A percentile compares a stretch with the other conserved stretches of the same genome.
These are phyloP conservation scores for Brachyalestes nurse DNA, from an alignment of 2,797 vertebrate species.

Conservation along the genomic window DNA sequence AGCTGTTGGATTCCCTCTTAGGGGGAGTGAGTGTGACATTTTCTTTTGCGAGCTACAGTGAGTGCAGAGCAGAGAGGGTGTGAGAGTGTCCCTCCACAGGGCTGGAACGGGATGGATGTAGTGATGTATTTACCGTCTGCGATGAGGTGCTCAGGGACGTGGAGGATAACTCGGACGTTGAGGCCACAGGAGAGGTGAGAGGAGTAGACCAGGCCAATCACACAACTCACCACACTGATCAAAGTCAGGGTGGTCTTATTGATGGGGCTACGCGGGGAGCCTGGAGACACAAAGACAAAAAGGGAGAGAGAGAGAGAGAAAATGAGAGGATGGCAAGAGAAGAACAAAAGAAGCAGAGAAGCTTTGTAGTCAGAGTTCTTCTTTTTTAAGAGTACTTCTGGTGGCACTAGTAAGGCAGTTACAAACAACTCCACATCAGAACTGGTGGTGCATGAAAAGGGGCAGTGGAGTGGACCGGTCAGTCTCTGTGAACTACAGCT, in stretches of 20 bases:
- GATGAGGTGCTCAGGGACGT: conserved; percentile 96
- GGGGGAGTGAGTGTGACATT: conserved; percentile 38
- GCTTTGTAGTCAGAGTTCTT: conserved; percentile 36
- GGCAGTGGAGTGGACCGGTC: conserved; percentile 64
- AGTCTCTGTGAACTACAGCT: conserved; percentile 61
- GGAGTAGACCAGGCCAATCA: conserved; percentile 91
- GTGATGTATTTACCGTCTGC: conserved; percentile 86
- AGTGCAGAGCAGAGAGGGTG: background rate
- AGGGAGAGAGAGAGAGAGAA: conserved; percentile 28
- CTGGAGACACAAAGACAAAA: conserved; percentile 62
- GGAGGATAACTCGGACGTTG: conserved; percentile 91
- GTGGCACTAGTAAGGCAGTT: conserved; percentile 53
- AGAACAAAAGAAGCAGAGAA: conserved; percentile 23
- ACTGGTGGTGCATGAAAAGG: conserved; percentile 66
- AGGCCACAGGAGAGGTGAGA: conserved; percentile 93
- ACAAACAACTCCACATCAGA: conserved; percentile 65
- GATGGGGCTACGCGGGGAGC: conserved; percentile 94
- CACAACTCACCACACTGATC: conserved; percentile 94
- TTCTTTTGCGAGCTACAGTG: conserved; percentile 22
- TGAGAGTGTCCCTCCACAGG: background rate
- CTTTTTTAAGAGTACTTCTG: conserved; percentile 39
- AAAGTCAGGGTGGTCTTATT: conserved; percentile 97
- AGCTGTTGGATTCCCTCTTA: conserved; percentile 61
- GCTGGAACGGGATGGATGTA: background rate
- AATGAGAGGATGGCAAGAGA: conserved; percentile 26